Base-by-base conservation (phyloP, 2,113 vertebrate species). In the Gambusia affinis region DNA sequence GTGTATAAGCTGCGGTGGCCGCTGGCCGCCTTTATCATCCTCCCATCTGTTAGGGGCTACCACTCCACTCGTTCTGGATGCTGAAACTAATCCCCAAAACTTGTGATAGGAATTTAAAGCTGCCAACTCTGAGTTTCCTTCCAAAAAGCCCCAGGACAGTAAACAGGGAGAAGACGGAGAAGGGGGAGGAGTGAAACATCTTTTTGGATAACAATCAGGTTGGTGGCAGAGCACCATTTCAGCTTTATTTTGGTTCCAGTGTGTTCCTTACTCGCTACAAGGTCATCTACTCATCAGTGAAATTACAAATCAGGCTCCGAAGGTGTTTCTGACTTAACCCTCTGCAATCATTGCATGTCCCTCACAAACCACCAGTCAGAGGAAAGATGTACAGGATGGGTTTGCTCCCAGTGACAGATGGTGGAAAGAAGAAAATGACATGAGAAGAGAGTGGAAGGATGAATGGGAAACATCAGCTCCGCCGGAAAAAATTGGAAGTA, bases 401-500 rank as follows among this genome's bases (percentile, higher is more conserved):
- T 74, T 80, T 76, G 63, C 71, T 85, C 72, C 64, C 70, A 72
- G 80, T 33, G 78, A 47, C 68, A 73, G 73, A 72, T 79, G 57
- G 74, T 72, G 42, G 54, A 81, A 63, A 61, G 68, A 65, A 33
- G 68, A 65, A 33, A 54, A 61, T 67, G 79, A 77, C 74, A 75
- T 86, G 74, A 84, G 76, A 61, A 72, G 67, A 60, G 68, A 78
- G 72, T 67, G 51, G 51, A 65, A 39, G 70, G 70, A 78, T 72
- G 72, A 87, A 84, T 67, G 42, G 42, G 30, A 70, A 66, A 64
- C 64, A 75, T 74, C 29, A 73, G 61, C 71, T 30, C 65, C 75
- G 69, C 74, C 73, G 83, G 19, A 84, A 86, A 76, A 76, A 60
- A 64, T 33, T 65, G 79, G 64, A 57, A 73, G 72, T 78, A 79